Evolutionary conservation across 2,797 vertebrate species (phyloP).

Genomic region (Lepidocolaptes lacrymiger): DNA sequence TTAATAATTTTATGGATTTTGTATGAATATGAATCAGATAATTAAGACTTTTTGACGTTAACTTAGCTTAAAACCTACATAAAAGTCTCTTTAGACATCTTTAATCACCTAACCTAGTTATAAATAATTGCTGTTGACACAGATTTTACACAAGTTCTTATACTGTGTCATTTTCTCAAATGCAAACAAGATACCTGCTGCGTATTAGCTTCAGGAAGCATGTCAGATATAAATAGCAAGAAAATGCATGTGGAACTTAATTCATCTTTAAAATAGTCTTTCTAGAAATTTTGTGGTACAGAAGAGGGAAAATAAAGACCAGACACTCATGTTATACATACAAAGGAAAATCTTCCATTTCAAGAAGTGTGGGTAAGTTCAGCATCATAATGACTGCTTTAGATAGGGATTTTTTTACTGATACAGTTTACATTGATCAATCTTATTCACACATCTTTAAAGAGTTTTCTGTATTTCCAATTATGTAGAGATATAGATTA

Average conservation of each 20-base stretch:
- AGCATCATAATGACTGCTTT: background rate
- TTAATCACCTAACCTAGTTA: background rate
- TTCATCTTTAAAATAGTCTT: conserved; percentile 4
- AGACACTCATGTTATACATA: background rate
- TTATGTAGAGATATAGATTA: background rate
- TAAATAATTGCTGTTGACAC: conserved; percentile 19
- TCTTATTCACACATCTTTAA: background rate
- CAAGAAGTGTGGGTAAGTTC: background rate
- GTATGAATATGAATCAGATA: background rate
- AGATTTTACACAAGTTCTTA: conserved; percentile 8
- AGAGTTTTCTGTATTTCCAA: background rate
- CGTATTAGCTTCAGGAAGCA: conserved; percentile 13
- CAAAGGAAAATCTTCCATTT: background rate
- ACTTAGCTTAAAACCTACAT: background rate
- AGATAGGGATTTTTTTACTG: background rate
- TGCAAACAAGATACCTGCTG: conserved; percentile 25
- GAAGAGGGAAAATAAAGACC: background rate
- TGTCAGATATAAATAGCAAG: conserved; percentile 23
- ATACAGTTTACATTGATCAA: background rate
- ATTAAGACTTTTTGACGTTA: background rate
- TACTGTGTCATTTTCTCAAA: background rate
- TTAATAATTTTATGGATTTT: background rate
- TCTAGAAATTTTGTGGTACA: background rate
- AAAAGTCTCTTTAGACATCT: background rate
- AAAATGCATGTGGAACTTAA: conserved; percentile 6